phyloP scores from a whole-genome alignment of 2,888 invertebrate genomes.

The Erebia epiphron region DNA sequence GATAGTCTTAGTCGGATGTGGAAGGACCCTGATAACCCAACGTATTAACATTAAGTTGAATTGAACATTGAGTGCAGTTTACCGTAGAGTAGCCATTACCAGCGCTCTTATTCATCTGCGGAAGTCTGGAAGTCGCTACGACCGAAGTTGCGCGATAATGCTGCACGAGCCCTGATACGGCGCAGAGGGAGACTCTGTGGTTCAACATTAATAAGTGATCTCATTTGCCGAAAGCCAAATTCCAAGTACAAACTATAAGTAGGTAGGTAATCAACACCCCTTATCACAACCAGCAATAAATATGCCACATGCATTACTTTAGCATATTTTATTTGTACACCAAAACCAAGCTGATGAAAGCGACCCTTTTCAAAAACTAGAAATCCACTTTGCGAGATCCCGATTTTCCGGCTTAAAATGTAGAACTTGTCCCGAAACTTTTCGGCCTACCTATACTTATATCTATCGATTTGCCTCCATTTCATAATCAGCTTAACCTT shows the following conservation, averaged over 20 bases:
- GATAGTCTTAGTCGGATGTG: no score
- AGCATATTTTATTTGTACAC: neutral
- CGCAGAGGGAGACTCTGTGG: no score
- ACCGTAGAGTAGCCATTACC: no score
- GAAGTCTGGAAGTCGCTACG: no score
- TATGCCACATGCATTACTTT: constrained; percentile 15
- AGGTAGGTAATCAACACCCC: neutral
- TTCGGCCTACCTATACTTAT: neutral
- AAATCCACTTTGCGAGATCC: constrained; percentile 24
- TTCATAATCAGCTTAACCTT: constrained; percentile 14
- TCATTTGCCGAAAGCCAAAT: neutral
- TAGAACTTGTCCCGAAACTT: constrained; percentile 7
- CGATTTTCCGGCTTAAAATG: constrained; percentile 23
- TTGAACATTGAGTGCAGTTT: no score
- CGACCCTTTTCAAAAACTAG: constrained; percentile 27
- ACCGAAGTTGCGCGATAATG: no score
- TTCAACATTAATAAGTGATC: no score
- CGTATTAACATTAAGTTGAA: no score
- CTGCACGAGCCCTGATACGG: no score
- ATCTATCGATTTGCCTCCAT: constrained; percentile 7
- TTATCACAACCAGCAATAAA: constrained; percentile 2
- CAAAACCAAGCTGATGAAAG: neutral
- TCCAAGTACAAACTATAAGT: neutral
- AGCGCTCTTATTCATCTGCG: no score
- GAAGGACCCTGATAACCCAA: no score